A percentile compares a stretch with the other conserved stretches of the same genome.
Evolutionary conservation across 2,113 vertebrate species (phyloP).

Genomic region (Spea bombifrons): DNA sequence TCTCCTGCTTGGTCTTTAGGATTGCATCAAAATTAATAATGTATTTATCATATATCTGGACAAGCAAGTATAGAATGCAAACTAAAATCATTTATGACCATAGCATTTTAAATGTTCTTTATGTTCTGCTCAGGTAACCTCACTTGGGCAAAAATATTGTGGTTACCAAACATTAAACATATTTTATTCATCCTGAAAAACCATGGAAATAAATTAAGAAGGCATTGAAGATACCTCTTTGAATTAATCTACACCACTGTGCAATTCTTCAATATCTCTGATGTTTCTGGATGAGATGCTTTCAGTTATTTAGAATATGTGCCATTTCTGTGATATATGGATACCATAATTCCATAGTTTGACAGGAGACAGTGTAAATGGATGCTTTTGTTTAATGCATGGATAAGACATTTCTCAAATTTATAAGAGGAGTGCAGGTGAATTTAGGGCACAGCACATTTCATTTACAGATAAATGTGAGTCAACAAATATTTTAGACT

Average conservation of each 20-base stretch:
- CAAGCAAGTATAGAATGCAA: not conserved
- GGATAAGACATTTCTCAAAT: slow-evolving; percentile 36
- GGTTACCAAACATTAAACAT: slow-evolving; percentile 28
- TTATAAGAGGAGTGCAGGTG: slow-evolving; percentile 22
- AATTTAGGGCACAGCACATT: not conserved
- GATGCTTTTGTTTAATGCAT: slow-evolving; percentile 46
- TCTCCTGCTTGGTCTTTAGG: not conserved
- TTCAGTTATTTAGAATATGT: slow-evolving; percentile 43
- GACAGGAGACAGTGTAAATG: slow-evolving; percentile 32
- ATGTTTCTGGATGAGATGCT: slow-evolving; percentile 42
- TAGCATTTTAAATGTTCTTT: slow-evolving; percentile 15
- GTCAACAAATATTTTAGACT: too few relatives aligned
- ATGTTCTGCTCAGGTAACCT: slow-evolving; percentile 10
- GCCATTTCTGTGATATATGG: slow-evolving; percentile 42
- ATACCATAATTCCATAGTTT: slow-evolving; percentile 29
- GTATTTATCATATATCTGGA: not conserved
- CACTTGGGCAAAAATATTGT: slow-evolving; percentile 37
- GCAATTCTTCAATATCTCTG: slow-evolving; percentile 40
- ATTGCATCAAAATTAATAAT: not conserved
- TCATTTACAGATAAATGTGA: too few relatives aligned
- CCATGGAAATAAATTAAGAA: slow-evolving; percentile 4
- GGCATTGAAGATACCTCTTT: slow-evolving; percentile 18
- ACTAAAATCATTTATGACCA: slow-evolving; percentile 2
- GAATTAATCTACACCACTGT: slow-evolving; percentile 36
- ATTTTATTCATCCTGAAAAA: not conserved